Evolutionary conservation across 2,888 invertebrate genomes (phyloP), one percentile per base, ranked within the genome.

Genomic region (Theodoxus fluviatilis): DNA sequence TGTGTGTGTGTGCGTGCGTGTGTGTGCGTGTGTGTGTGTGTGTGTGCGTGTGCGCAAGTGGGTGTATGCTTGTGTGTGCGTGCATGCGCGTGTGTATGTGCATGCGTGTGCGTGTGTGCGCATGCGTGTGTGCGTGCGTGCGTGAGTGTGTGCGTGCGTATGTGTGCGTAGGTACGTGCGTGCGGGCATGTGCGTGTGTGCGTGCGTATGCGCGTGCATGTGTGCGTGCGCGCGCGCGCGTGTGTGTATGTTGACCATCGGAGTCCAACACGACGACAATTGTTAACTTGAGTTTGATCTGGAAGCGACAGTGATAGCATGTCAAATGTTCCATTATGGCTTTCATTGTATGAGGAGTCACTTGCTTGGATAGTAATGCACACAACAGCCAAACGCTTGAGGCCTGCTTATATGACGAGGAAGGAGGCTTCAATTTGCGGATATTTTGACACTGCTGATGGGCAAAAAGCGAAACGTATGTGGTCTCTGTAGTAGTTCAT

Each of bases 31-130:
- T 55, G 55, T 55, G 55, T 55, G 55, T 55, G 55, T 55, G 55
- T 55, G 55, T 55, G 55, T 55, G 55, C 31, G 55, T 55, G 55
- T 55, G 55, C 25, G 52, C 18, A 25, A 22, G 52, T n/a, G 52
- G 6, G 52, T 52, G 52, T 52, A 25, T n/a, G 52, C 25, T n/a
- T n/a, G 52, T 52, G 52, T 52, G 52, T n/a, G 52, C 25, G 52
- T 52, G 52, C 18, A 4, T 52, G 52, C 18, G 52, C 25, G 52
- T n/a, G 52, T 52, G 52, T n/a, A 4, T n/a, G 52, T 52, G 52
- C 18, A 25, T 52, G 7, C 18, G 52, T 52, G 52, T n/a, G 52
- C 25, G 52, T n/a, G 52, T 52, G 52, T n/a, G 7, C 25, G 52
- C 25, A 25, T n/a, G 52, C 25, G 52, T 52, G 52, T 25, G 52